Base-by-base conservation (phyloP, 2,113 vertebrate genomes). In the Chloropsis cyanopogon region DNA sequence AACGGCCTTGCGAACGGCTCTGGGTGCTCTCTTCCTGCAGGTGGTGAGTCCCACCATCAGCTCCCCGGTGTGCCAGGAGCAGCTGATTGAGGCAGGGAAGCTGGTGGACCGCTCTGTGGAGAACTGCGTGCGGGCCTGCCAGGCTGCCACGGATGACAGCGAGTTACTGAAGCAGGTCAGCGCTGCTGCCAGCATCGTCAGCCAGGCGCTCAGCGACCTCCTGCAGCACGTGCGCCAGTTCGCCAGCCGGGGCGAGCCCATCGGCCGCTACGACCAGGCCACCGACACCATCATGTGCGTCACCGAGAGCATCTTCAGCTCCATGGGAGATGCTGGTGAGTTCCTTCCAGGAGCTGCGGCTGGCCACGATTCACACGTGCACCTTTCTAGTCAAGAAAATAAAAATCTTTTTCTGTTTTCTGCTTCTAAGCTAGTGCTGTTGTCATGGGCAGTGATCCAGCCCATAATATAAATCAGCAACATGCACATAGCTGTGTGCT, bases 321-420 rank as follows among this genome's bases (percentile, higher is more conserved):
- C 99, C 21, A 99, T 99, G 99, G 99, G 99, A 1, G 99, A 99
- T n/a, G 99, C 99, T 22, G 99, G 99, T 99, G 90, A 99, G 99
- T 89, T 37, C 21, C 35, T 54, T 8, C 31, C 3, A 10, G 8
- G 24, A 14, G 5, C 35, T 7, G 10, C 6, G 35, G 12, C 77
- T 42, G 52, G 26, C 15, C 19, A 1, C 7, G 1, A 1, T 13
- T 76, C 19, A 3, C 31, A 46, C 17, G 3, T 25, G 50, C 14
- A 2, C 5, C 1, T 80, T 85, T 37, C 22, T 7, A 35, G 60
- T 29, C 18, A 28, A 6, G 14, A 8, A 59, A 61, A 12, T 49
- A 4, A 50, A 69, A 90, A n/a, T 12, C 3, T 10, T 14, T 3
- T 9, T 42, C 2, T 19, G 7, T 61, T 3, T 10, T n/a, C 11